These are phyloP conservation scores for Tetraodon nigroviridis DNA, from an alignment of 2,113 vertebrate genomes.

Conservation along the genomic window DNA sequence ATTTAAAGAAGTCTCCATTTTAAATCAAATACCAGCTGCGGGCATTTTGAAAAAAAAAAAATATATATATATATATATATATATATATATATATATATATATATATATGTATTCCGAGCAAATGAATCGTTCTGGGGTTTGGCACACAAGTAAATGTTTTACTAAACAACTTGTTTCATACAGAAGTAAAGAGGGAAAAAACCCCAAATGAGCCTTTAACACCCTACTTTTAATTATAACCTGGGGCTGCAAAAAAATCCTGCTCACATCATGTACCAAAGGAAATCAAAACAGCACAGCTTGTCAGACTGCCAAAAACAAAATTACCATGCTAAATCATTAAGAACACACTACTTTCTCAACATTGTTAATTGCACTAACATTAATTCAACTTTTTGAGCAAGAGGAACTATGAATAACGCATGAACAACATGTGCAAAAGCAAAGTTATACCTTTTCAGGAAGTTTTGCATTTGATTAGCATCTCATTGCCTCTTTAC, in stretches of 20 bases:
- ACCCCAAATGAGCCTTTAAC: slow-evolving; percentile 19
- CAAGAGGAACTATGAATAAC: slow-evolving; percentile 48
- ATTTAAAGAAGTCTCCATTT: not conserved
- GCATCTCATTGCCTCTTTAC: slow-evolving; percentile 17
- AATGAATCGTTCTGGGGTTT: not conserved
- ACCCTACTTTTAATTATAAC: slow-evolving; percentile 5
- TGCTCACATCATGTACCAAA: slow-evolving; percentile 29
- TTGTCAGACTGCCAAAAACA: slow-evolving; percentile 12
- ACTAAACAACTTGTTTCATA: not conserved
- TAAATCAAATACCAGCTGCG: too few relatives aligned
- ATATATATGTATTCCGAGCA: not conserved
- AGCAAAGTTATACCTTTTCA: slow-evolving; percentile 48
- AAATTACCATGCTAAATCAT: slow-evolving; percentile 31
- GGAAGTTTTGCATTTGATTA: slow-evolving; percentile 37
- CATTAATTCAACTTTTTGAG: slow-evolving; percentile 15
- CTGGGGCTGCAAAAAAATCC: slow-evolving; percentile 3
- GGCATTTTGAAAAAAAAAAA: too few relatives aligned
- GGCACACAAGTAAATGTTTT: not conserved
- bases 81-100: too few relatives aligned
- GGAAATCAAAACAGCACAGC: slow-evolving; percentile 17
- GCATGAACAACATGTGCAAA: slow-evolving; percentile 60
- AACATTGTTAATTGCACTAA: slow-evolving; percentile 52
- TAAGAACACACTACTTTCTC: slow-evolving; percentile 36
- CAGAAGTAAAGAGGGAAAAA: not conserved
- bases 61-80: too few relatives aligned